Evolutionary conservation across 2,113 vertebrate genomes (phyloP).

Genomic region (Calyptommatus sinebrachiatus): DNA sequence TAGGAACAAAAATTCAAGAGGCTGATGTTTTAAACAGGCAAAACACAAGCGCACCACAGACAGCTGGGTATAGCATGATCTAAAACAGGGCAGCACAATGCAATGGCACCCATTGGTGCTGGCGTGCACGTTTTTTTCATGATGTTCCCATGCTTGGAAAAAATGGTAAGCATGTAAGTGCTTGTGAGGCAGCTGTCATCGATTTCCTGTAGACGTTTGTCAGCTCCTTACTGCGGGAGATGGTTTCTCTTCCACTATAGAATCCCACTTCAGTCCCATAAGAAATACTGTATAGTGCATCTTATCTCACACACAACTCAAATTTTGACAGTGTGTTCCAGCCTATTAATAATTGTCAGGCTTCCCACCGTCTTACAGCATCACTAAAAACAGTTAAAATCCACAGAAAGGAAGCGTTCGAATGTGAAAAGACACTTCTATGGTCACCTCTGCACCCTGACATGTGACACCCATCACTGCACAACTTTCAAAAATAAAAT

Average conservation of each 20-base stretch:
- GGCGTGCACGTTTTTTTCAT: not conserved
- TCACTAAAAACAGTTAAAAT: not conserved
- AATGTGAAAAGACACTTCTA: not conserved
- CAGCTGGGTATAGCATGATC: not conserved
- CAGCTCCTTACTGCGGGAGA: constrained; percentile 18
- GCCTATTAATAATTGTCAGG: not conserved
- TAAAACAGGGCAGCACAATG: not conserved
- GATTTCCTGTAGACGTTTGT: not conserved
- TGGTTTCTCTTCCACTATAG: not conserved
- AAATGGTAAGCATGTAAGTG: not conserved
- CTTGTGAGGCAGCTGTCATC: constrained; percentile 9
- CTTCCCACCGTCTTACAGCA: not conserved
- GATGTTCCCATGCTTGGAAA: not conserved
- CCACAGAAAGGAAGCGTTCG: not conserved
- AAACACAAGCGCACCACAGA: not conserved
- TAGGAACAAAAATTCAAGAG: not conserved
- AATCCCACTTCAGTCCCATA: not conserved
- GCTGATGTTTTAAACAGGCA: not conserved
- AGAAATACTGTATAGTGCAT: not conserved
- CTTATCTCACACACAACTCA: not conserved
- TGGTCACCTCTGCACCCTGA: not conserved
- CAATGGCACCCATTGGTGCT: constrained; percentile 5
- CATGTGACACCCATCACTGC: not conserved
- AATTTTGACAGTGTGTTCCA: not conserved
- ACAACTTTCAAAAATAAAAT: not conserved